Base-by-base conservation (phyloP, 2,113 vertebrate genomes). In the Budorcas taxicolor region DNA sequence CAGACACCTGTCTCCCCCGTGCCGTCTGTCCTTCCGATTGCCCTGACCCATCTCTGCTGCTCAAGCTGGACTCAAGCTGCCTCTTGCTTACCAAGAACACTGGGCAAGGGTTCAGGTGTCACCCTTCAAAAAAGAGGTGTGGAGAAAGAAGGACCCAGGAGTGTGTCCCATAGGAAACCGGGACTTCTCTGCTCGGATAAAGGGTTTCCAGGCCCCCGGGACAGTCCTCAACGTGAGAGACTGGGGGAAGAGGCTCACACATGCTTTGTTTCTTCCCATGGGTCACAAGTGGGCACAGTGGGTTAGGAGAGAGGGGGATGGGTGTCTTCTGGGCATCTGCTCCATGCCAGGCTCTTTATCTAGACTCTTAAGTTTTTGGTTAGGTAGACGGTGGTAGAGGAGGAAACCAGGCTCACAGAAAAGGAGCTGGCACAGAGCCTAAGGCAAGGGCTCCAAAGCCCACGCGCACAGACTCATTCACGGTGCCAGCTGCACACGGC, bases 401-500 rank as follows among this genome's bases (percentile, higher is more conserved):
- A 83, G 15, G 86, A 64, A 60, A 19, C 31, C 4, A n/a, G 94
- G 40, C 71, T 71, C 29, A 1, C 2, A 1, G 31, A 76, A 31
- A 81, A 19, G 74, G 36, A 15, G 33, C 83, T 45, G 82, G 23
- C 23, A 1, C 0, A 19, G 78, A 36, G 36, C 3, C 60, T 7
- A 12, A 57, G 29, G 91, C 16, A 5, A 21, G 2, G 27, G 19
- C n/a, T 13, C 17, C 31, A 17, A 50, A 36, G 45, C 16, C 71
- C 21, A 5, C 7, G 1, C 21, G 2, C 23, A 8, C 6, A 7
- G 64, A 6, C 23, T 15, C 43, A 53, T 19, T 23, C 62, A 1
- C 1, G 1, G 16, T 17, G 50, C 5, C 3, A n/a, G 47, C 60
- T 47, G n/a, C 27, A 1, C 21, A 2, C 11, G 0, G 7, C 14